Base-by-base conservation (phyloP, 2,888 invertebrate genomes). In the Catonia carolina region DNA sequence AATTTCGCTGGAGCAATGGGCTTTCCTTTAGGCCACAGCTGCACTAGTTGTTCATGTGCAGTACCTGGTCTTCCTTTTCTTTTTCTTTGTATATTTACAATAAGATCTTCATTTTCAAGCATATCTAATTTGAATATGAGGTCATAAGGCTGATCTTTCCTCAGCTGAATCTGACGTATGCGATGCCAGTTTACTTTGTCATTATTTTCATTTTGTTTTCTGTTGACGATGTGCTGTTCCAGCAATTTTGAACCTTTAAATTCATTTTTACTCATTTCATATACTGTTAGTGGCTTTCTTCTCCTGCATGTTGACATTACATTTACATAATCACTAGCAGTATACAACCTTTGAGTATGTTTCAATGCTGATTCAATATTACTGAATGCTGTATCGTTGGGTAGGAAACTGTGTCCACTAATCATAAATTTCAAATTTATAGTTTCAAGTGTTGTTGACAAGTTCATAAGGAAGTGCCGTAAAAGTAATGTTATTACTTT, bases 61-160 rank as follows among this genome's bases (percentile, higher is more conserved):
- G n/a, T n/a, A n/a, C n/a, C n/a, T n/a, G n/a, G n/a, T n/a, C n/a
- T n/a, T n/a, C n/a, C n/a, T n/a, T n/a, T n/a, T n/a, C n/a, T n/a
- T n/a, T n/a, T n/a, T n/a, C n/a, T n/a, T n/a, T n/a, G n/a, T n/a
- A n/a, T n/a, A n/a, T n/a, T n/a, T n/a, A n/a, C n/a, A n/a, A n/a
- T n/a, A n/a, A n/a, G n/a, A n/a, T n/a, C n/a, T n/a, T n/a, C n/a
- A n/a, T n/a, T n/a, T n/a, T n/a, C n/a, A n/a, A n/a, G n/a, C n/a
- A n/a, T n/a, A n/a, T n/a, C n/a, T n/a, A n/a, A n/a, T n/a, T n/a
- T n/a, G n/a, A n/a, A n/a, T n/a, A n/a, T n/a, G n/a, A n/a, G n/a
- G n/a, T n/a, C n/a, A n/a, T n/a, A n/a, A n/a, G 50, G 50, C n/a
- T 50, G 17, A 8, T 50, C 35, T 27, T 50, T 50, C 33, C n/a